Percentiles rank a stretch among this genome's conserved stretches.
Evolutionary conservation across 30 jellyfish, hydroid and myxozoan species (phyloP).

Genomic region (Aurelia aurita complex sp. Pacific): DNA sequence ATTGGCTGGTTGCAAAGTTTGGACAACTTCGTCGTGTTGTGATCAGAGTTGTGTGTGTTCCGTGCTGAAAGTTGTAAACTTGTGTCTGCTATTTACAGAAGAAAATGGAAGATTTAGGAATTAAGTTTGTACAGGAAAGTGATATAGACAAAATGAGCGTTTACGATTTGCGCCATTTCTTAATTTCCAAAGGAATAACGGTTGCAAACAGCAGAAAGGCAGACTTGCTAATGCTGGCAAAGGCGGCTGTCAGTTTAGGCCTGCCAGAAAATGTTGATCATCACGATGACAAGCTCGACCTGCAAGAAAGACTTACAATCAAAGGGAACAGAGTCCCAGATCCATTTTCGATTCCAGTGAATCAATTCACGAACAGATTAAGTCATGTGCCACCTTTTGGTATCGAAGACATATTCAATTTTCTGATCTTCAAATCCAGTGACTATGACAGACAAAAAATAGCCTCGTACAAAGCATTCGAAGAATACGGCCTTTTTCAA

Average conservation of each 20-base stretch:
- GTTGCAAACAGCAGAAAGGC: conserved; percentile 66
- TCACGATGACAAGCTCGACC: conserved; percentile 53
- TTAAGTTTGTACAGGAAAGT: conserved; percentile 49
- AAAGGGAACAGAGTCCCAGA: conserved; percentile 72
- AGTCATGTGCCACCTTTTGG: conserved; percentile 56
- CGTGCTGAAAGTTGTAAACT: conserved; percentile 30
- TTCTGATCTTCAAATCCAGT: conserved; percentile 59
- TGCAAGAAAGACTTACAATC: conserved; percentile 33
- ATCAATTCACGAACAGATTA: conserved; percentile 56
- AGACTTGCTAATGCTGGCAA: conserved; percentile 50
- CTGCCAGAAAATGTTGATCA: conserved; percentile 61
- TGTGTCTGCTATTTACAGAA: background rate
- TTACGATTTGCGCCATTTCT: conserved; percentile 40
- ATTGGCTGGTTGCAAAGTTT: conserved; percentile 63
- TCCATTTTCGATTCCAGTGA: conserved; percentile 44
- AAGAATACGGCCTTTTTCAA: conserved; percentile 27
- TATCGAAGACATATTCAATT: conserved; percentile 42
- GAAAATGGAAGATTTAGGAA: conserved; percentile 57
- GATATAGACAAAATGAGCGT: conserved; percentile 53
- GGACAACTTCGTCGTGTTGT: conserved; percentile 49
- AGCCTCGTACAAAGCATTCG: conserved; percentile 35
- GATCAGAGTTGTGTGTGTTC: conserved; percentile 41
- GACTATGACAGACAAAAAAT: conserved; percentile 41
- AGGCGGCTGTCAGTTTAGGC: conserved; percentile 64
- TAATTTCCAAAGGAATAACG: conserved; percentile 54